These are phyloP conservation scores for Albula glossodonta DNA, from an alignment of 2,113 vertebrate genomes.

Conservation along the genomic window DNA sequence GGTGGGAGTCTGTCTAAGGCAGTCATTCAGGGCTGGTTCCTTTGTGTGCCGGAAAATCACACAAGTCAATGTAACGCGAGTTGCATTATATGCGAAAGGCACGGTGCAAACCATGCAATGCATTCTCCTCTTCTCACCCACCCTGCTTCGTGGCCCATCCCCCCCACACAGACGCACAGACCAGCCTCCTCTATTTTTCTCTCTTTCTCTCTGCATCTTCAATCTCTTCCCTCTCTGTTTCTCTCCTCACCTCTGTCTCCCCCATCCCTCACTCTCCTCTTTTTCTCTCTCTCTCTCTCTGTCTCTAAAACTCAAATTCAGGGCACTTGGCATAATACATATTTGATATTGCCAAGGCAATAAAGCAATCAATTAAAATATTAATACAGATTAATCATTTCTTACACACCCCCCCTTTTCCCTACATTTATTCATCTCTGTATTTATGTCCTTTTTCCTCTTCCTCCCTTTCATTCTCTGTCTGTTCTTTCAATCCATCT, in stretches of 20 bases:
- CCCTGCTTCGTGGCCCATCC: neutral
- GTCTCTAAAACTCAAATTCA: too few relatives aligned
- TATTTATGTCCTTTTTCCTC: neutral
- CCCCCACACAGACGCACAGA: too few relatives aligned
- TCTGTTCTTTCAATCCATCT: neutral
- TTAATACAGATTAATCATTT: too few relatives aligned
- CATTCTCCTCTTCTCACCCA: neutral
- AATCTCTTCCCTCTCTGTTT: neutral
- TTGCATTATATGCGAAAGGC: too few relatives aligned
- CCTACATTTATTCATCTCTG: neutral
- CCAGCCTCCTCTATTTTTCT: neutral
- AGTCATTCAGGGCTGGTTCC: too few relatives aligned
- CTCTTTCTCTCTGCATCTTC: neutral
- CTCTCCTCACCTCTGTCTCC: neutral
- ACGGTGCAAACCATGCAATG: too few relatives aligned
- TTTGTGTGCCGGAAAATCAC: too few relatives aligned
- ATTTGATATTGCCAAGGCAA: too few relatives aligned
- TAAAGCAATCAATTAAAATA: too few relatives aligned
- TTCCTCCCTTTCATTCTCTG: neutral
- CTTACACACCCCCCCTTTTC: neutral
- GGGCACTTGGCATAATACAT: too few relatives aligned
- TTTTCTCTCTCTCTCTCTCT: neutral
- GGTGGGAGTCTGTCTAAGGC: too few relatives aligned
- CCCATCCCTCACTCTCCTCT: neutral
- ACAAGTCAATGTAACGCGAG: too few relatives aligned